Conservation (phyloP, 2,888 invertebrate genomes). For the Lycophotia porphyrea region DNA sequence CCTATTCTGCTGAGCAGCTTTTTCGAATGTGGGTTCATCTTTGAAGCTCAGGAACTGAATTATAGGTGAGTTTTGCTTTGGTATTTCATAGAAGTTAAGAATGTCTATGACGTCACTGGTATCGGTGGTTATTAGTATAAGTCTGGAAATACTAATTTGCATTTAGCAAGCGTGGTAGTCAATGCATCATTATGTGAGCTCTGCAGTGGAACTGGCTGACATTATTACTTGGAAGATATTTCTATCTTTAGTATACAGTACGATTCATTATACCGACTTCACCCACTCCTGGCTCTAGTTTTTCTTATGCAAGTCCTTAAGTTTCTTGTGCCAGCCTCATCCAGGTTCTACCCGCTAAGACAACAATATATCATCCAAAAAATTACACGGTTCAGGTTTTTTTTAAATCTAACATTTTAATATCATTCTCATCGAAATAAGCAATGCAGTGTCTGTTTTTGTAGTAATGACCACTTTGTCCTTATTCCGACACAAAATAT, state of each 20-base stretch:
- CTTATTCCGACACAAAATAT: slow-evolving; percentile 10
- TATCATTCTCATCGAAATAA: neutral
- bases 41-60: slow-evolving; percentile 83
- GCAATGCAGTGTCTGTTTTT: slow-evolving; percentile 5
- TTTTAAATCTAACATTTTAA: neutral
- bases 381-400: neutral
- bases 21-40: slow-evolving; percentile 87
- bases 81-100: neutral
- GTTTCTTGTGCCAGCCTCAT: neutral
- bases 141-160: neutral
- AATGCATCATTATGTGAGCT: too few species aligned
- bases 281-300: neutral
- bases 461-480: slow-evolving; percentile 5
- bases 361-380: neutral
- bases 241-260: neutral
- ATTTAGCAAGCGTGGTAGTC: neutral
- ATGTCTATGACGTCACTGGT: neutral
- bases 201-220: neutral
- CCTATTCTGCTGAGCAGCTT: slow-evolving; percentile 85
- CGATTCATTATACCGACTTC: neutral
- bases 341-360: neutral
- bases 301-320: neutral
- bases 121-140: neutral
- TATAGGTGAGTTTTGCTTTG: slow-evolving; percentile 78
- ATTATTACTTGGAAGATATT: neutral